Base-by-base conservation (phyloP, 2,113 vertebrate genomes). In the Rhinopomastus cyanomelas region DNA sequence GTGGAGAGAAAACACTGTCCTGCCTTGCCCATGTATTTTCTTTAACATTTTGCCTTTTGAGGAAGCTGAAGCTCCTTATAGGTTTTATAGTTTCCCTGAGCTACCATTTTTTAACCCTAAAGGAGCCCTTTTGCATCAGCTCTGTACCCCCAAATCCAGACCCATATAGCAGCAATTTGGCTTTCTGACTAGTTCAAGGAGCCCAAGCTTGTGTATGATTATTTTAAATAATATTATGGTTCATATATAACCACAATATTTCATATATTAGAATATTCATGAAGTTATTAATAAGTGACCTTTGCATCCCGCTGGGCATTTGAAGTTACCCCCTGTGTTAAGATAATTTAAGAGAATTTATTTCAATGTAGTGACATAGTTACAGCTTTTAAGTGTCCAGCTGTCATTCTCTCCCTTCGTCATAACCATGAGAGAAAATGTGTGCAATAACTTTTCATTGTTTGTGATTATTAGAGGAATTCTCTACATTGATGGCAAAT, bases 391-490 rank as follows among this genome's bases (percentile, higher is more conserved):
- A 82, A 77, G 48, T 52, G 59, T 55, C 51, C 59, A 67, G 18
- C 52, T 87, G 42, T 49, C n/a, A 22, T 46, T 88, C n/a, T 62
- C 29, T 91, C 51, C 74, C n/a, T 15, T 57, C 8, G 8, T 68
- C 20, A 67, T 71, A 83, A 52, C 8, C 51, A 22, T 0, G 0
- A 85, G 18, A 36, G 51, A 5, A 55, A 81, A 87, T 25, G 0
- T 16, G 29, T 56, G 36, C 18, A 67, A 62, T 92, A 67, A 92
- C 46, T 44, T 73, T 52, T 92, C 19, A 39, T 92, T 73, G 62
- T 87, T 85, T 42, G 3, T 81, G 64, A 42, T 84, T 93, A 42
- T 53, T 81, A 97, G 97, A 85, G 97, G 97, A 85, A 67, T 97
- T 64, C 73, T 97, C 85, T 62, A 86, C 89, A 76, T 96, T 80